Evolutionary conservation across 2,888 invertebrate species (phyloP), one percentile per base, ranked within the genome.

Genomic region (Parochlus steinenii): DNA sequence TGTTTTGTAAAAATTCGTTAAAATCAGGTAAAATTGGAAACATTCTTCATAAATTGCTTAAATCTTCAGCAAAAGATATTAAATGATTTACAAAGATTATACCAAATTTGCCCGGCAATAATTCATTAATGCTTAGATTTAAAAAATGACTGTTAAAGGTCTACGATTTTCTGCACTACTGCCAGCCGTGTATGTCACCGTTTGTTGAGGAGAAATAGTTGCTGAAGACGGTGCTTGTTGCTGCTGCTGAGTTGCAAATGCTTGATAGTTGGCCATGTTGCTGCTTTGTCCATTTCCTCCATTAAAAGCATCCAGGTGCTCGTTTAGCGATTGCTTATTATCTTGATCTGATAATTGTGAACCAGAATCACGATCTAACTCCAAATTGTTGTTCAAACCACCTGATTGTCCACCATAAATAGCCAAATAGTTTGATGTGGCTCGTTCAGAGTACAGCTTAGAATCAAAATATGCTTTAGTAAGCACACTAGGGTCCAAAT

Each of bases 401-500:
- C 27, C 27, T 14, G 28, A 8, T 35, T 58, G 58, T n/a, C 41
- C 38, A 14, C 44, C 42, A 38, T 59, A 59, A 41, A 59, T 59
- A 34, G 58, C 58, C 45, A 59, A 59, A 48, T 59, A 59, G 41
- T 58, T 59, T 43, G 59, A 55, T 24, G 55, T 58, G 17, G 55
- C 58, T 32, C 58, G 53, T 47, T 59, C 59, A 44, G 58, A 57
- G 42, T 59, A 59, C 55, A 59, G 58, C 47, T 59, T 58, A 39
- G 58, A 58, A 42, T 58, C 59, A 39, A 58, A 58, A 45, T 59
- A 58, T 20, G 59, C 59, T 48, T 58, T 58, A 31, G 58, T 58
- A 34, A 58, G 51, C 39, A 59, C 59, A 41, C 54, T 56, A 39
- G 58, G 58, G 44, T 58, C 58, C 44, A 58, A 46, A 41, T 59